These are phyloP conservation scores for Poeciliopsis turrubarensis DNA, from an alignment of 2,113 vertebrate genomes.

Conservation along the genomic window DNA sequence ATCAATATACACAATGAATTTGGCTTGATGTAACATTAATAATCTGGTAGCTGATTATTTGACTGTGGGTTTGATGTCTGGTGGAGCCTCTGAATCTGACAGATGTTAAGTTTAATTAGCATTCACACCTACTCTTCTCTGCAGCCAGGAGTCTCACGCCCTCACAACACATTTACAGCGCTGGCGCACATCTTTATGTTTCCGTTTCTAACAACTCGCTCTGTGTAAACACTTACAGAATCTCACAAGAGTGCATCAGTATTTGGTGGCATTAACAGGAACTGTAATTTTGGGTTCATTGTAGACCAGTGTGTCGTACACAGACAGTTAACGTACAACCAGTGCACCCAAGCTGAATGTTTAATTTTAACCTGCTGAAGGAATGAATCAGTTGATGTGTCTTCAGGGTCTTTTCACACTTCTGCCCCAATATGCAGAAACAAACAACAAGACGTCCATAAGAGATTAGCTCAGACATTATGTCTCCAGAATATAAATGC, in stretches of 20 bases:
- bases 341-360: background rate
- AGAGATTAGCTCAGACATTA: background rate
- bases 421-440: slow-evolving; percentile 23
- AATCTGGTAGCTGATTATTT: slow-evolving; percentile 45
- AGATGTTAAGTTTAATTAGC: slow-evolving; percentile 79
- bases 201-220: slow-evolving; percentile 13
- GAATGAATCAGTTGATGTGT: slow-evolving; percentile 29
- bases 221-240: slow-evolving; percentile 7
- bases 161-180: slow-evolving; percentile 34
- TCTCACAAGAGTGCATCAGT: background rate
- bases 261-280: background rate
- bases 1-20: slow-evolving; percentile 11
- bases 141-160: slow-evolving; percentile 27
- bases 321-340: background rate
- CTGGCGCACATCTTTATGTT: slow-evolving; percentile 35
- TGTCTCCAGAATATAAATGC: background rate
- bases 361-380: slow-evolving; percentile 19
- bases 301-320: background rate
- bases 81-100: slow-evolving; percentile 45
- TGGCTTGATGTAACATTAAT: background rate
- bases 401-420: slow-evolving; percentile 6
- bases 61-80: slow-evolving; percentile 45
- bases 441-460: slow-evolving; percentile 38
- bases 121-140: slow-evolving; percentile 54
- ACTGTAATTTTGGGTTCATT: background rate